A percentile compares a stretch with the other conserved stretches of the same genome.
Evolutionary conservation across 1,140 invertebrate genomes (phyloP).

Genomic region (Drosophila asahinai): DNA sequence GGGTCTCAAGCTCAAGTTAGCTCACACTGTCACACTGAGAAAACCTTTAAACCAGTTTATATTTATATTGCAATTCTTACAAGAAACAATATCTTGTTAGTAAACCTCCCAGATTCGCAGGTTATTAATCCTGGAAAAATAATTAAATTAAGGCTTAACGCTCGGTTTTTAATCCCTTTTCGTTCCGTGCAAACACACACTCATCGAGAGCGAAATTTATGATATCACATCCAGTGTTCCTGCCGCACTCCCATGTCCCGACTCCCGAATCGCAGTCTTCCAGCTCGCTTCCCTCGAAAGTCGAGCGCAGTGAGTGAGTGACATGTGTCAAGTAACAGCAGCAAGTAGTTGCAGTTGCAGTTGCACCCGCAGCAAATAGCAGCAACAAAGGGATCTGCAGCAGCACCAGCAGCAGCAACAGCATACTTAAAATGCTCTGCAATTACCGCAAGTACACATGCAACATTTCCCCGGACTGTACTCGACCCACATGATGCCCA

Average conservation of each 20-base stretch:
- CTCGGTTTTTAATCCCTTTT: neutral
- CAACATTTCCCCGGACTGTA: constrained; percentile 4
- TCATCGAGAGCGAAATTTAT: constrained; percentile 44
- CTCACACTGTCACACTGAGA: constrained; percentile 1
- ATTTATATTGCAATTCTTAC: no score
- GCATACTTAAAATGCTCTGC: constrained; percentile 73
- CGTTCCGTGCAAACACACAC: constrained; percentile 21
- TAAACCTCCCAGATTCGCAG: neutral
- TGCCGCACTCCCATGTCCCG: neutral
- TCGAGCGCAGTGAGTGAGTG: constrained; percentile 61
- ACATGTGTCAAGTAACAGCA: constrained; percentile 79
- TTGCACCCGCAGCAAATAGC: constrained; percentile 48
- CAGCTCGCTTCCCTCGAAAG: constrained; percentile 28
- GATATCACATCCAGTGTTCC: constrained; percentile 17
- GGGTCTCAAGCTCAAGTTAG: constrained; percentile 8
- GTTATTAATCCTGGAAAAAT: neutral
- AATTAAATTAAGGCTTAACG: no score
- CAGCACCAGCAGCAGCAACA: constrained; percentile 20
- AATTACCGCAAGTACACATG: constrained; percentile 73
- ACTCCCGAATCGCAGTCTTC: neutral
- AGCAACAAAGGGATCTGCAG: constrained; percentile 16
- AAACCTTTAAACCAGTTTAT: no score
- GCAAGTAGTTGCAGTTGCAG: constrained; percentile 31
- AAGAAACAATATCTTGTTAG: no score
- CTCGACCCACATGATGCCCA: constrained; percentile 50